These are phyloP conservation scores for Dufourea novaeangliae DNA, from an alignment of 1,140 invertebrate species.

Conservation along the genomic window DNA sequence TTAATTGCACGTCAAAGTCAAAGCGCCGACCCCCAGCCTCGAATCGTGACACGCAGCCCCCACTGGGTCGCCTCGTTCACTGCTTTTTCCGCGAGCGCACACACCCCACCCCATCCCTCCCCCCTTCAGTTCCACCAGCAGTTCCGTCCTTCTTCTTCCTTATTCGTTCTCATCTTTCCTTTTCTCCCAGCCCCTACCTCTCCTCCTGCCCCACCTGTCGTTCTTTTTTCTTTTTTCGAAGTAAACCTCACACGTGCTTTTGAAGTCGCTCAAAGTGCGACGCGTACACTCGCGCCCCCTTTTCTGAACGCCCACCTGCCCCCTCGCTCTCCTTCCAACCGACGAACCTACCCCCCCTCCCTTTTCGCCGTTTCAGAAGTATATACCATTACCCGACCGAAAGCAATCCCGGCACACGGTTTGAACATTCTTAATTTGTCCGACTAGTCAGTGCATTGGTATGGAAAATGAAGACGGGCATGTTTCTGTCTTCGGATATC, in stretches of 20 bases:
- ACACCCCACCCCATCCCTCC: not conserved
- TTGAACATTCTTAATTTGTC: constrained; percentile 15
- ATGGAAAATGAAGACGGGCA: too few species aligned
- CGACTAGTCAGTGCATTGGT: not conserved
- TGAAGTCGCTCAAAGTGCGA: constrained; percentile 35
- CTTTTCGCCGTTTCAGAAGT: constrained; percentile 19
- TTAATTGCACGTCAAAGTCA: constrained; percentile 50
- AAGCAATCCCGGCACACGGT: not conserved
- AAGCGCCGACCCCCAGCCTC: constrained; percentile 33
- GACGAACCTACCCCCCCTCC: not conserved
- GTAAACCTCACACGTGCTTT: constrained; percentile 33
- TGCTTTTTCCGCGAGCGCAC: not conserved
- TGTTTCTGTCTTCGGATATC: too few species aligned
- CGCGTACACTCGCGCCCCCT: not conserved
- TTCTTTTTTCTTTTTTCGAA: not conserved
- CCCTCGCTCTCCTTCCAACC: not conserved
- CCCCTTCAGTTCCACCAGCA: not conserved
- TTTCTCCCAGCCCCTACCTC: not conserved
- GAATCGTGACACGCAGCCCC: constrained; percentile 25
- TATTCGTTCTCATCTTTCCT: not conserved
- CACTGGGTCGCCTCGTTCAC: constrained; percentile 6
- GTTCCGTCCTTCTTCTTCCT: not conserved
- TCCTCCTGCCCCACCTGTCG: not conserved
- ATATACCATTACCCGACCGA: not conserved
- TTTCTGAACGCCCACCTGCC: not conserved